Base-by-base conservation (phyloP, 2,888 invertebrate species). In the Pandemis corylana region DNA sequence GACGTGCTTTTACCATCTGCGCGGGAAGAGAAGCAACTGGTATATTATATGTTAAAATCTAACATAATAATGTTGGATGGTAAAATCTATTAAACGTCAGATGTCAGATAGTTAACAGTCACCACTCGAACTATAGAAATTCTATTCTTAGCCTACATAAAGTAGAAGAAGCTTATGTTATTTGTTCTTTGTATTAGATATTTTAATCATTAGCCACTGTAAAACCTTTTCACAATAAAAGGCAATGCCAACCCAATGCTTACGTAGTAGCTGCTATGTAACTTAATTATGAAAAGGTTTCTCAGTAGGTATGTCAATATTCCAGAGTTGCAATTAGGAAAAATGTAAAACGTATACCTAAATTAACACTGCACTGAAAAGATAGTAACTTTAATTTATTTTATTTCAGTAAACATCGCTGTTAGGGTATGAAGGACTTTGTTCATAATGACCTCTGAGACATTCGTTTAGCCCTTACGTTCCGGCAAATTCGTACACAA, bases 71-170 rank as follows among this genome's bases (percentile, higher is more conserved):
- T 36, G 28, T 36, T 36, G 28, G n/a, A 51, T n/a, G 13, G 4
- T n/a, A 51, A n/a, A 44, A 44, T 4, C 28, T 44, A 44, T 44
- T 9, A 44, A 44, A 44, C 44, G 7, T 28, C 28, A 36, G 12
- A 28, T 49, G 10, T 51, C 51, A 68, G 6, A 20, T 56, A 56
- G 15, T 10, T 68, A 53, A 42, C 56, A 20, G 56, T 68, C 67
- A 41, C 7, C 67, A 41, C 15, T 15, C 67, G 42, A 53, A 13
- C 13, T 53, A 44, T 64, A 46, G 64, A 46, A 20, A 64, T 20
- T 64, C 20, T 44, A 63, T 63, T 42, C 15, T 63, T 41, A 41
- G 42, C 20, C 59, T 59, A 28, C 59, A 12, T 59, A 59, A 59
- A 28, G 59, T 59, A 59, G 59, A 56, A 9, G 56, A 59, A 59